Conservation (phyloP, 2,888 invertebrate species). For the Andrena haemorrhoa region DNA sequence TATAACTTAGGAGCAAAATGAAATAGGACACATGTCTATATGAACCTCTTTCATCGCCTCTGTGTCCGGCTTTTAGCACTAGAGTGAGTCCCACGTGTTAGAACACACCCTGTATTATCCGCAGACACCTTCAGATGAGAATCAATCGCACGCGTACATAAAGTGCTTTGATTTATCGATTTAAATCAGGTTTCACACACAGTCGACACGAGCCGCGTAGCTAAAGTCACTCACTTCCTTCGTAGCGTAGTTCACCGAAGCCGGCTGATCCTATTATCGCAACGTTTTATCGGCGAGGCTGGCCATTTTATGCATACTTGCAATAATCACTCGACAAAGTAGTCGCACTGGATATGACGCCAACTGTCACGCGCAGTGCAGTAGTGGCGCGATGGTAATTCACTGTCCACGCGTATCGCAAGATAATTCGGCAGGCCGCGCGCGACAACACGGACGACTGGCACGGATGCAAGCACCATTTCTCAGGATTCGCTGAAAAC, state of each 20-base stretch:
- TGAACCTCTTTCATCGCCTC: no score
- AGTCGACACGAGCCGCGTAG: not conserved
- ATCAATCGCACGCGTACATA: no score
- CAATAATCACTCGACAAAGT: not conserved
- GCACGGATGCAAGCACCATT: not conserved
- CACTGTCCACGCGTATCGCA: not conserved
- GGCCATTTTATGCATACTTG: not conserved
- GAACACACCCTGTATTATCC: no score
- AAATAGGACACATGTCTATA: no score
- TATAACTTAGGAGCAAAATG: no score
- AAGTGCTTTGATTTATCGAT: not conserved
- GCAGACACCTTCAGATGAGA: no score
- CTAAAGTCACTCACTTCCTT: not conserved
- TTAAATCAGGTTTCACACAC: not conserved
- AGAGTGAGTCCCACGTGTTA: no score
- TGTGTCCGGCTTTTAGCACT: no score
- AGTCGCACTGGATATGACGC: not conserved
- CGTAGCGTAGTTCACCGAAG: not conserved
- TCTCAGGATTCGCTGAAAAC: constrained; percentile 23
- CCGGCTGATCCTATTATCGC: not conserved
- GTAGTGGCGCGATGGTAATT: not conserved
- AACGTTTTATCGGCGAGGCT: not conserved
- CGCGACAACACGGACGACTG: constrained; percentile 5
- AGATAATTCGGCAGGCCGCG: not conserved
- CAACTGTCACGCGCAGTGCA: not conserved